These are phyloP conservation scores for Podargus strigoides DNA, from an alignment of 2,797 vertebrate species.

Conservation along the genomic window DNA sequence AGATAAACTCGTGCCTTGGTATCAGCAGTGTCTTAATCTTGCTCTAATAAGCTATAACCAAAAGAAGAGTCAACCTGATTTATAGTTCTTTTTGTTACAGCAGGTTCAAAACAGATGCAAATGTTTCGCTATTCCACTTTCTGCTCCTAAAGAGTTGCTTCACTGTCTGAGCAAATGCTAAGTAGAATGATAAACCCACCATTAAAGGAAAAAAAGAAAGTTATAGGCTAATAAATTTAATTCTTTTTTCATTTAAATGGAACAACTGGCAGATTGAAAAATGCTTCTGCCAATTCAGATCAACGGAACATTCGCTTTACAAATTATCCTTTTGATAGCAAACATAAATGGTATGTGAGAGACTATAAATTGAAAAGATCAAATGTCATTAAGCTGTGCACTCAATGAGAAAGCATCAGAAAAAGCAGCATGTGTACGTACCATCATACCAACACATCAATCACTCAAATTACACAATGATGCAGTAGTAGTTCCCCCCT, in stretches of 20 bases:
- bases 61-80: background rate
- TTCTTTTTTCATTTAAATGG: conserved; percentile 27
- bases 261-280: conserved; percentile 37
- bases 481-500: background rate
- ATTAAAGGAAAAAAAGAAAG: background rate
- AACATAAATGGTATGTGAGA: background rate
- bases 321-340: conserved; percentile 29
- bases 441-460: background rate
- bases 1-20: background rate
- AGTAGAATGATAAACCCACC: background rate
- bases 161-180: background rate
- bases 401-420: background rate
- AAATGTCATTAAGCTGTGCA: conserved; percentile 14
- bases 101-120: background rate
- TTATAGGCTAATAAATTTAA: conserved; percentile 22
- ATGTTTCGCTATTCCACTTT: background rate
- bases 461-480: background rate
- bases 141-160: background rate
- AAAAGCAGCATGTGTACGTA: background rate
- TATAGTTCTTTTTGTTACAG: background rate
- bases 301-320: conserved; percentile 8
- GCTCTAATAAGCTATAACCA: background rate
- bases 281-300: conserved; percentile 20
- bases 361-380: conserved; percentile 24
- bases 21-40: background rate